Percentiles rank a stretch among this genome's conserved stretches.
phyloP scores from a whole-genome alignment of 1,140 invertebrate species.

The Chrysoperla carnea region DNA sequence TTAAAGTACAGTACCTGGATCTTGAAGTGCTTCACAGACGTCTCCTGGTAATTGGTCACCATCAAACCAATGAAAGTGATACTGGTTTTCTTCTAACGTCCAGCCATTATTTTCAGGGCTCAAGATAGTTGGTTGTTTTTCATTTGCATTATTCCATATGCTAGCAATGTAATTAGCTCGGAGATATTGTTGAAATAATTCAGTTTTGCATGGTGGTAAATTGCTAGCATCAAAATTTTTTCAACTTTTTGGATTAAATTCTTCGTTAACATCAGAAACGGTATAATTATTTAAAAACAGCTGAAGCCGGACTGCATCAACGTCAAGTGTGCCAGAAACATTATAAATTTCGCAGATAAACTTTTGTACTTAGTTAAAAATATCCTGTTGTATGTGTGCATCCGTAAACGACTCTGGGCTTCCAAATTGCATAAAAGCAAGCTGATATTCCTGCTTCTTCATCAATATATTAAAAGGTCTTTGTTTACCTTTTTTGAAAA shows the following conservation, averaged over 20 bases:
- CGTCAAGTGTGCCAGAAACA: too few relatives aligned
- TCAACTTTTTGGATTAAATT: slow-evolving; percentile 11
- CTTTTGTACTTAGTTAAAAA: too few relatives aligned
- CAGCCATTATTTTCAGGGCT: slow-evolving; percentile 8
- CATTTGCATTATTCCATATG: slow-evolving; percentile 14
- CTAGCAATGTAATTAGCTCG: slow-evolving; percentile 13
- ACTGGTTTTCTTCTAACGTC: slow-evolving; percentile 8
- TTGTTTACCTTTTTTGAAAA: slow-evolving; percentile 14
- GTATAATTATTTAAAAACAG: slow-evolving; percentile 8
- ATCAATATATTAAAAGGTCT: slow-evolving; percentile 11
- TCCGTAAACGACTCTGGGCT: background rate
- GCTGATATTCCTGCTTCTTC: slow-evolving; percentile 7
- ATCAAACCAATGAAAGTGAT: slow-evolving; percentile 9
- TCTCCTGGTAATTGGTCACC: slow-evolving; percentile 7
- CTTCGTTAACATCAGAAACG: slow-evolving; percentile 10
- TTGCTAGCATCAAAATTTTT: slow-evolving; percentile 14
- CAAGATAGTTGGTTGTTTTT: slow-evolving; percentile 5
- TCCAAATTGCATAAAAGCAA: slow-evolving; percentile 5
- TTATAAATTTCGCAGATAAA: too few relatives aligned
- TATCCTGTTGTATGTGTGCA: background rate
- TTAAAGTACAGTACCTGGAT: slow-evolving; percentile 7
- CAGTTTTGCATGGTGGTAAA: slow-evolving; percentile 14
- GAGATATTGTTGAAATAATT: slow-evolving; percentile 15
- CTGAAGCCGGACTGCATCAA: background rate
- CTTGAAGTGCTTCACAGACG: slow-evolving; percentile 7